Percentiles rank a stretch among this genome's conserved stretches.
Evolutionary conservation across 1,140 invertebrate species (phyloP).

Genomic region (Drosophila paulistorum): DNA sequence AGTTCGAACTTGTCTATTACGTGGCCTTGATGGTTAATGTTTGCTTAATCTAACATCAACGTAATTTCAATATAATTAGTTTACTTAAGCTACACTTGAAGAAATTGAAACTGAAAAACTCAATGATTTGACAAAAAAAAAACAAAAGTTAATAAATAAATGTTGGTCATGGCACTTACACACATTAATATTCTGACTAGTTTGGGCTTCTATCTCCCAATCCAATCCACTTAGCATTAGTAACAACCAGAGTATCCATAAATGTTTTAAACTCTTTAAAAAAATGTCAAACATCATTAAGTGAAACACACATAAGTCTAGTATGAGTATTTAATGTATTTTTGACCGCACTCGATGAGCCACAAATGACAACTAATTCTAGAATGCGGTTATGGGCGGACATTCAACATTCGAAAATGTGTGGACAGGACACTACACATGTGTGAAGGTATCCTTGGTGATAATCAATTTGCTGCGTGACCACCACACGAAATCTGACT

Average conservation of each 20-base stretch:
- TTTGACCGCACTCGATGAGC: slow-evolving; percentile 49
- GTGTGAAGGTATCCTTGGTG: slow-evolving; percentile 65
- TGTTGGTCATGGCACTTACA: slow-evolving; percentile 65
- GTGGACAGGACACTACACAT: slow-evolving; percentile 47
- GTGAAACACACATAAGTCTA: slow-evolving; percentile 19
- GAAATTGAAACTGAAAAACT: neutral
- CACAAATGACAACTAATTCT: slow-evolving; percentile 52
- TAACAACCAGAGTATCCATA: slow-evolving; percentile 43
- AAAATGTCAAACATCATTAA: slow-evolving; percentile 37
- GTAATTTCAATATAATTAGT: slow-evolving; percentile 53
- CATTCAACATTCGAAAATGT: slow-evolving; percentile 37
- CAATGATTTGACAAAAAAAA: too few species aligned
- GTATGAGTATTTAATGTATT: neutral
- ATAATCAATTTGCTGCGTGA: slow-evolving; percentile 66
- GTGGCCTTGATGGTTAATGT: slow-evolving; percentile 25
- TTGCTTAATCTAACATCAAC: slow-evolving; percentile 17
- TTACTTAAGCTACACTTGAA: slow-evolving; percentile 41
- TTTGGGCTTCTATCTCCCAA: slow-evolving; percentile 57
- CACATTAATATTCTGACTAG: slow-evolving; percentile 79
- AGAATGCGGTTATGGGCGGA: slow-evolving; percentile 15
- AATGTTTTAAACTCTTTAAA: slow-evolving; percentile 31
- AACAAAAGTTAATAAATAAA: neutral
- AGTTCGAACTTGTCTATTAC: slow-evolving; percentile 29
- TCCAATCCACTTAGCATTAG: slow-evolving; percentile 26
- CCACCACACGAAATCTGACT: slow-evolving; percentile 21